Conservation (phyloP, 2,113 vertebrate species). For the Cisticola juncidis region DNA sequence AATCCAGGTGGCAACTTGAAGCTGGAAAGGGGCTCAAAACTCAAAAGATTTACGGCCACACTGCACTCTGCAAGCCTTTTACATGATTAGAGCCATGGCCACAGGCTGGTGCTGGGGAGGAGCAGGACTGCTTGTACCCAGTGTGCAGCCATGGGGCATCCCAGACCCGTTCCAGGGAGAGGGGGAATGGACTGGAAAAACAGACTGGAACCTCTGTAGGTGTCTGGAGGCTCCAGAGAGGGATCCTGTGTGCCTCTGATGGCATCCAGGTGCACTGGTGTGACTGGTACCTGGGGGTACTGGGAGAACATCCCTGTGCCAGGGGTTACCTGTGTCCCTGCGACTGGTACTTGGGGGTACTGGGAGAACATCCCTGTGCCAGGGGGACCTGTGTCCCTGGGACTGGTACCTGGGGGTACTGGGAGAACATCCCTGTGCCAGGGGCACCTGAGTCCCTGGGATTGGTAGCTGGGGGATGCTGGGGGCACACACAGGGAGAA, state of each 20-base stretch:
- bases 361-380: no score
- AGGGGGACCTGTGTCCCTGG: no score
- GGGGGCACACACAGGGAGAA: fast-evolving
- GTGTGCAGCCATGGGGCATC: fast-evolving
- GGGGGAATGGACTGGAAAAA: no score
- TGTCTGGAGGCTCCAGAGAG: not conserved
- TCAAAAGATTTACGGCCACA: not conserved
- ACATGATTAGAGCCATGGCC: not conserved
- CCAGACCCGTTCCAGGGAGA: not conserved
- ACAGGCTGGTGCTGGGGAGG: fast-evolving
- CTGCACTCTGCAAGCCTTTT: not conserved
- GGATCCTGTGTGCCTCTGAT: fast-evolving
- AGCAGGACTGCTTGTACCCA: not conserved
- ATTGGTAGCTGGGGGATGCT: fast-evolving
- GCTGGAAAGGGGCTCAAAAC: not conserved
- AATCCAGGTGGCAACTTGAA: not conserved
- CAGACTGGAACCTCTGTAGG: fast-evolving
- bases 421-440: no score
- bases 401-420: no score
- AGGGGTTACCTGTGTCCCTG: no score
- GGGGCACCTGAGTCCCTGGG: not conserved
- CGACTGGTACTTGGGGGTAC: no score
- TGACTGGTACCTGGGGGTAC: fast-evolving
- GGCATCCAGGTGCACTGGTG: fast-evolving
- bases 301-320: not conserved